These are phyloP conservation scores for Camponotus floridanus DNA, from an alignment of 1,140 invertebrate species.

Conservation along the genomic window DNA sequence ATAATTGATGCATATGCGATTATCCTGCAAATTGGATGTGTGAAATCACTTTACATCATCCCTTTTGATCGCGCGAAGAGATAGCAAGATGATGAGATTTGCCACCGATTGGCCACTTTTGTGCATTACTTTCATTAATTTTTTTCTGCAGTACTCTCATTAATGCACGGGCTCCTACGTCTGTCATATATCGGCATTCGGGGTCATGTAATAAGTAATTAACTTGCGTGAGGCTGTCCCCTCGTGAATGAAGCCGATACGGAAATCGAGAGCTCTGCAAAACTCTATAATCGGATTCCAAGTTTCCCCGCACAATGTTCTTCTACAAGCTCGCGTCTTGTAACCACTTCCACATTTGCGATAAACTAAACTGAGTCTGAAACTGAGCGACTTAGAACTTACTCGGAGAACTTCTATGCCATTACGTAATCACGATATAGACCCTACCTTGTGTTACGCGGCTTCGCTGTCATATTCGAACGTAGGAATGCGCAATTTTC, in stretches of 20 bases:
- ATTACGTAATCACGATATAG: conserved; percentile 55
- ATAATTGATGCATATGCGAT: background rate
- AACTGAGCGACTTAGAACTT: conserved; percentile 50
- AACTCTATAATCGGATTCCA: conserved; percentile 49
- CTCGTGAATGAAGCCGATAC: background rate
- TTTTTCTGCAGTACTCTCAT: no score
- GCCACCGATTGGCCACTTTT: background rate
- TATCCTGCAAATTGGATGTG: conserved; percentile 12
- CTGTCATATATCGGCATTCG: background rate
- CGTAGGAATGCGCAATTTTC: background rate
- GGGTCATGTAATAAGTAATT: conserved; percentile 26
- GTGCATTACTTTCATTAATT: background rate
- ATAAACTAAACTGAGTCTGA: conserved; percentile 42
- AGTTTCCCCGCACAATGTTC: conserved; percentile 6
- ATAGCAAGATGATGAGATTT: no score
- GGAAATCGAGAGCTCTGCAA: conserved; percentile 28
- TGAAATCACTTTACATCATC: background rate
- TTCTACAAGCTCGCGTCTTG: conserved; percentile 16
- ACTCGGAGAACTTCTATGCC: conserved; percentile 30
- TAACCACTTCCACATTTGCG: conserved; percentile 39
- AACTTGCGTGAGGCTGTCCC: background rate
- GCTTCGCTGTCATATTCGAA: conserved; percentile 17
- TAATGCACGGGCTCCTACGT: no score
- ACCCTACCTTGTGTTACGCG: background rate
- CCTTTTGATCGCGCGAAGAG: background rate